A percentile compares a stretch with the other conserved stretches of the same genome.
Conservation (phyloP, 1,140 invertebrate genomes). For the Caenorhabditis elegans region DNA sequence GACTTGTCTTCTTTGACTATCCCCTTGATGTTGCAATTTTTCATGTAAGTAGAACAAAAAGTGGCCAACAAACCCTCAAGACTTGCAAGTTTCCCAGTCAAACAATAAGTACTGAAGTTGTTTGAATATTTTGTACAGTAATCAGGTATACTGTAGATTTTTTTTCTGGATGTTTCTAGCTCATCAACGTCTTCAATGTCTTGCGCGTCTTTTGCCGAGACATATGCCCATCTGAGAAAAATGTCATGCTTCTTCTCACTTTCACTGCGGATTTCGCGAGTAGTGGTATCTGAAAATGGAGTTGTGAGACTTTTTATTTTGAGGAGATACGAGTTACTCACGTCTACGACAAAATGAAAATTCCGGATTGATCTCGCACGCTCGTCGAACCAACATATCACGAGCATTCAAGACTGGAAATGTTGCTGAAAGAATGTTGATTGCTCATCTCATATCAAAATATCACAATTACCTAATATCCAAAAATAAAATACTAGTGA, state of each 20-base stretch:
- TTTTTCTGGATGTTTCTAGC: not conserved
- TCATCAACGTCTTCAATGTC: conserved; percentile 19
- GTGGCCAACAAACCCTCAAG: not conserved
- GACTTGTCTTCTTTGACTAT: not conserved
- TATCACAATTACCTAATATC: not conserved
- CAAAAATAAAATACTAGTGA: not conserved
- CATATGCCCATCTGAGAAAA: not conserved
- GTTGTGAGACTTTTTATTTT: not conserved
- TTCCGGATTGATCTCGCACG: not conserved
- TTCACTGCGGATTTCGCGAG: not conserved
- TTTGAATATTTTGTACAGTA: not conserved
- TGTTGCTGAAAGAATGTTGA: too few species aligned
- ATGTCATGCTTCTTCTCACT: not conserved
- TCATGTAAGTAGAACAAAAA: not conserved
- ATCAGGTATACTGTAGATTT: not conserved
- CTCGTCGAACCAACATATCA: not conserved
- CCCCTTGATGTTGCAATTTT: not conserved
- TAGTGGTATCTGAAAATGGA: not conserved
- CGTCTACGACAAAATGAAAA: not conserved
- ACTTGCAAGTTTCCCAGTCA: not conserved
- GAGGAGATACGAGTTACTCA: not conserved
- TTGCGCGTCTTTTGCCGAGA: not conserved
- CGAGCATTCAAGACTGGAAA: not conserved
- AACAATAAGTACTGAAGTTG: not conserved
- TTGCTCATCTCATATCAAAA: too few species aligned